Base-by-base conservation (phyloP, 2,797 vertebrate species). In the Macropus fuliginosus region DNA sequence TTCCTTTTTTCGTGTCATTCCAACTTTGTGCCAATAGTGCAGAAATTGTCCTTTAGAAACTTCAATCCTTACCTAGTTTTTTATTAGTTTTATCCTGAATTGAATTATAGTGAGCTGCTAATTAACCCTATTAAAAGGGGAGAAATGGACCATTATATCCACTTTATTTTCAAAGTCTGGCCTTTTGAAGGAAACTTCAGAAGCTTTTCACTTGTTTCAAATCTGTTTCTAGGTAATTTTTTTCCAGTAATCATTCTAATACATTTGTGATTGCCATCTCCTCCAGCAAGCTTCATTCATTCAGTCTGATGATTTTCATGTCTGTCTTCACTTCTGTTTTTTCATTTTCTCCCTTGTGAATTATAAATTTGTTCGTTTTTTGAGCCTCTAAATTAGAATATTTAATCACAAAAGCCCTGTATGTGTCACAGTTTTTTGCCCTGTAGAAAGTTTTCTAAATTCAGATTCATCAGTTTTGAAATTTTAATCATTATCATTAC, bases 81-180 rank as follows among this genome's bases (percentile, higher is more conserved):
- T 10, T 9, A 31, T 62, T 18, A 0, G 12, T 31, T 52, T 74
- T 59, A 24, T 13, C 93, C 93, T 31, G 1, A 34, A 56, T 91
- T 24, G 29, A 46, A 14, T 27, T 9, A 59, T n/a, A 1, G n/a
- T 27, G n/a, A 90, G 55, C 14, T 46, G 0, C 74, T 40, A 12
- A 9, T 52, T 52, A 52, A 8, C 0, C 1, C 89, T 91, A 56
- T 31, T 66, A 34, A 31, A 28, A 91, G 18, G 40, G 29, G 18
- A 54, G 12, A 40, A 66, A 40, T 0, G 6, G 34, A 0, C 11
- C 0, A 0, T 8, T 12, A 0, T 0, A 0, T 8, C 56, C 55
- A 1, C 40, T 81, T 81, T 81, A 81, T 46, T 81, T 46, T 87
- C 40, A 87, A 4, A 87, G 74, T 27, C 24, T 87, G 21, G n/a